Evolutionary conservation across 2,888 invertebrate genomes (phyloP).

Genomic region (Papilio gigon): DNA sequence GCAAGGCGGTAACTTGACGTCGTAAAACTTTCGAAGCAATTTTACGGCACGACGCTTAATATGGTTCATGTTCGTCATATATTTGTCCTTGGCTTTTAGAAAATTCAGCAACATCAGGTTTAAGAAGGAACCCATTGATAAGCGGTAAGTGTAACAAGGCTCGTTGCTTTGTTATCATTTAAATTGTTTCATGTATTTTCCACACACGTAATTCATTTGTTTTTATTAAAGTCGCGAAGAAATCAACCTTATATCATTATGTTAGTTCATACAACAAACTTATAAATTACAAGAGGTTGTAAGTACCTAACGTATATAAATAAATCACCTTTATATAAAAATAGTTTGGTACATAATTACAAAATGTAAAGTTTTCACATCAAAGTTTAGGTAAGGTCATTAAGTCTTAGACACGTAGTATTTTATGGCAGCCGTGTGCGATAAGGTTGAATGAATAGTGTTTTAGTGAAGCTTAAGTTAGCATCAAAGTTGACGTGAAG

Average conservation of each 20-base stretch:
- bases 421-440: conserved; percentile 20
- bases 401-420: conserved; percentile 23
- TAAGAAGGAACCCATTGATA: background rate
- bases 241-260: no score
- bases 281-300: no score
- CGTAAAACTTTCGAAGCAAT: conserved; percentile 51
- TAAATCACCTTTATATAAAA: no score
- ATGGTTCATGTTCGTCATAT: conserved; percentile 8
- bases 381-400: conserved; percentile 7
- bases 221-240: no score
- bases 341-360: background rate
- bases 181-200: no score
- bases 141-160: no score
- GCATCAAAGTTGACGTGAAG: conserved; percentile 43
- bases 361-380: conserved; percentile 12
- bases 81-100: background rate
- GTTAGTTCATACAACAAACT: no score
- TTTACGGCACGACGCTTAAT: conserved; percentile 32
- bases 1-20: conserved; percentile 58
- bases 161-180: no score
- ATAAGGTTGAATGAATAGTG: conserved; percentile 34
- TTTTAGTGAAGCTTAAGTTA: conserved; percentile 34
- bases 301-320: no score
- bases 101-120: background rate
- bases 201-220: no score